Percentiles rank a stretch among this genome's conserved stretches.
Evolutionary conservation across 2,797 vertebrate species (phyloP).

Genomic region (Scleropages formosus): DNA sequence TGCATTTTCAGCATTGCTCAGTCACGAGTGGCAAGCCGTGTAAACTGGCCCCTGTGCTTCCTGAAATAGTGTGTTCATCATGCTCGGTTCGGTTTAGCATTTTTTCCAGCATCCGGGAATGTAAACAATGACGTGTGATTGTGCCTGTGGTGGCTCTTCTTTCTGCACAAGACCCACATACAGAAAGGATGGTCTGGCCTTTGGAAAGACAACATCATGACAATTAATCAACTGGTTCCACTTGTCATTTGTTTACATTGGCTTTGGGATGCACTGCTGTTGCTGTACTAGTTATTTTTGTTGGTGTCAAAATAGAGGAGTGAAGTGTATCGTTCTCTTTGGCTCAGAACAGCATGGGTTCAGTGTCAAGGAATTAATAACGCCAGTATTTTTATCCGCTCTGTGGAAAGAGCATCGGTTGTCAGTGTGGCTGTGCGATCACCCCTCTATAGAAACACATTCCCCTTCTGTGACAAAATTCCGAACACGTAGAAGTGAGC

Average conservation of each 20-base stretch:
- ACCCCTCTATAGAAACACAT: background rate
- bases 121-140: background rate
- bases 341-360: conserved; percentile 58
- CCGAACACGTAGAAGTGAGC: background rate
- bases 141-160: background rate
- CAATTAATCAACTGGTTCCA: background rate
- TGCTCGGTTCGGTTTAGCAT: background rate
- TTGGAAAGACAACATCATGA: no score
- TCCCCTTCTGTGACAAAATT: background rate
- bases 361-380: conserved; percentile 62
- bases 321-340: conserved; percentile 48
- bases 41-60: conserved; percentile 7
- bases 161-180: background rate
- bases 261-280: conserved; percentile 12
- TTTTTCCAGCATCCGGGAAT: conserved; percentile 1
- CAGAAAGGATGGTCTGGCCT: no score
- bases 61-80: background rate
- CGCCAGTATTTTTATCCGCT: conserved; percentile 59
- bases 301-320: conserved; percentile 49
- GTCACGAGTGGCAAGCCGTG: background rate
- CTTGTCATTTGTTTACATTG: conserved; percentile 51
- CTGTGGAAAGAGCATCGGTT: background rate
- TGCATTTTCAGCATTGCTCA: background rate
- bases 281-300: conserved; percentile 43
- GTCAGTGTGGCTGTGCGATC: background rate